Conservation (phyloP, 2,797 vertebrate species). For the Enteromius anoplus region DNA sequence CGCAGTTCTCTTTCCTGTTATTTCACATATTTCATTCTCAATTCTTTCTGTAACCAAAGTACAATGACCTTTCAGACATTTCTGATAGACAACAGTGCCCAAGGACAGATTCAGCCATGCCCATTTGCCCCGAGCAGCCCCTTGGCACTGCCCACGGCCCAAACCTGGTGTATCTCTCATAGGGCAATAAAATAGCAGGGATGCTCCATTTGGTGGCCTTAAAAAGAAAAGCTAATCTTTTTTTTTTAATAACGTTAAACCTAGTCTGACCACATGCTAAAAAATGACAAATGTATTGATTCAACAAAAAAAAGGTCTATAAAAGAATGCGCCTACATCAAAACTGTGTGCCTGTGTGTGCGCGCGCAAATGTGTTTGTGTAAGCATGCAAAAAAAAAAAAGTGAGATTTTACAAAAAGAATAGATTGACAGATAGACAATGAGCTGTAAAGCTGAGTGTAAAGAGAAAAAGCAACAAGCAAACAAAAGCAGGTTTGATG, state of each 20-base stretch:
- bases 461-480: slow-evolving; percentile 48
- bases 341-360: background rate
- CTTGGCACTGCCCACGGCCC: slow-evolving; percentile 37
- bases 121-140: slow-evolving; percentile 42
- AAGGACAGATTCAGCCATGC: slow-evolving; percentile 39
- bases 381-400: slow-evolving; percentile 18
- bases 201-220: slow-evolving; percentile 21
- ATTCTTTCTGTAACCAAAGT: slow-evolving; percentile 2
- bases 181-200: background rate
- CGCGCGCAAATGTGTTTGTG: slow-evolving; percentile 1
- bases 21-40: background rate
- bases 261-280: background rate
- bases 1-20: slow-evolving; percentile 3
- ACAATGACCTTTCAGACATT: slow-evolving; percentile 14
- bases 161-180: slow-evolving; percentile 10
- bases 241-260: slow-evolving; percentile 16
- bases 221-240: slow-evolving; percentile 7
- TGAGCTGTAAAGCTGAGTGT: slow-evolving; percentile 43
- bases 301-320: background rate
- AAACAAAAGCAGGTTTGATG: slow-evolving; percentile 72
- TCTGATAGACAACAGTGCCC: slow-evolving; percentile 28
- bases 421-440: slow-evolving; percentile 45
- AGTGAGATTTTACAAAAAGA: slow-evolving; percentile 20
- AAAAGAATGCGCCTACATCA: background rate
- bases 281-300: background rate